Evolutionary conservation across 2,113 vertebrate genomes (phyloP), one percentile per base, ranked within the genome.

Genomic region (Corydoras maculifer): DNA sequence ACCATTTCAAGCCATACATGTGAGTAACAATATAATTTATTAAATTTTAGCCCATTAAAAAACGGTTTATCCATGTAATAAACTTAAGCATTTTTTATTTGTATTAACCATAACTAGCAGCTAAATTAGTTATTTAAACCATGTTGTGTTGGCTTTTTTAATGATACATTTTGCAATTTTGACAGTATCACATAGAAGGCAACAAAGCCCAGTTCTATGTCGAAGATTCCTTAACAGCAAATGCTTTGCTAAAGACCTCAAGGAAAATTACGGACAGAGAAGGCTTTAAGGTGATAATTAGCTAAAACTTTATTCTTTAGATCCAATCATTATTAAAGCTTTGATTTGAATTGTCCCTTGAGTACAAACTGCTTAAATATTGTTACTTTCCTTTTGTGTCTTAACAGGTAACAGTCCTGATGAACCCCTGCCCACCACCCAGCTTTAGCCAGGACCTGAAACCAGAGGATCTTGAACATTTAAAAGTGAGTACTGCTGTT

Each of bases 1-100:
- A 12, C 87, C 91, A 4, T 91, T 92, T 58, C 83, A 69, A 13
- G 84, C 90, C 5, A 49, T 90, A 9, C 84, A 90, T 76, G 91
- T 90, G 75, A 81, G 81, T 61, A 8, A 58, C 8, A 13, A 29
- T 3, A 13, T 0, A 30, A 25, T 48, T 9, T 8, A 30, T 61
- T 54, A 25, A 25, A 32, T 54, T 43, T 43, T 43, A 8, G 35
- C 35, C 35, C 35, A 43, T 43, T 43, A 43, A 43, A 43, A 43
- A 43, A 43, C 2, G 35, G 35, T 43, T 43, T 43, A 43, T 43
- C 18, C 18, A 25, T 25, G 2, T 43, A 8, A 43, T 43, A 8
- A 43, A 43, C 35, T 43, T 4, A 43, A 43, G 35, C 35, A 43
- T 43, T 43, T 43, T 43, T 8, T 43, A 5, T 43, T 43, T 43